Percentiles rank a stretch among this genome's conserved stretches.
These are phyloP conservation scores for Phengaris alcon DNA, from an alignment of 2,888 invertebrate species.

Conservation along the genomic window DNA sequence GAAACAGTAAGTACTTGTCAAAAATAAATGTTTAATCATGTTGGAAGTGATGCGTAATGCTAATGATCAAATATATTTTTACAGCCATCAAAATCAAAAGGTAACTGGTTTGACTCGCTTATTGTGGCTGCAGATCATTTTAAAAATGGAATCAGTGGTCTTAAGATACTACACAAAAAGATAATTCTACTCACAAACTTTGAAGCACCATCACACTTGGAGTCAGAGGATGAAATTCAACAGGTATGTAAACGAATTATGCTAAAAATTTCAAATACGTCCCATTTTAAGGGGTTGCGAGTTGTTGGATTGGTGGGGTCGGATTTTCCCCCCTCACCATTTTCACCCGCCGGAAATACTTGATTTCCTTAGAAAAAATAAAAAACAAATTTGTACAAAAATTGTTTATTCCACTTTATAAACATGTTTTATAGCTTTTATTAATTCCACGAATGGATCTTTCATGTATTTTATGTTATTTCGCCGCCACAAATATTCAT, in stretches of 20 bases:
- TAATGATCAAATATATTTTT: constrained; percentile 37
- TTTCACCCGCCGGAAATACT: too few species aligned
- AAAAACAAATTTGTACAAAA: too few species aligned
- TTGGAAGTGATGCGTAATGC: neutral
- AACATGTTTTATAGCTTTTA: too few species aligned
- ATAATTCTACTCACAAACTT: constrained; percentile 84
- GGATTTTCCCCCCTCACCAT: too few species aligned
- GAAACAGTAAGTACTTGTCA: constrained; percentile 48
- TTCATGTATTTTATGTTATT: too few species aligned
- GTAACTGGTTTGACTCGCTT: constrained; percentile 84
- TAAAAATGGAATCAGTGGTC: constrained; percentile 51
- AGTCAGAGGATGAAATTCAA: constrained; percentile 34
- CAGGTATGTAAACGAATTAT: constrained; percentile 33
- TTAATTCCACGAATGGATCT: too few species aligned
- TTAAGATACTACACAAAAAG: constrained; percentile 62
- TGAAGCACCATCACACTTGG: constrained; percentile 50
- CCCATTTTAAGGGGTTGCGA: too few species aligned
- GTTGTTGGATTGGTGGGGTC: too few species aligned
- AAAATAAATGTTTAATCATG: neutral
- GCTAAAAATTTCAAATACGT: too few species aligned
- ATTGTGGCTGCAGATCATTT: constrained; percentile 77
- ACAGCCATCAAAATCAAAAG: constrained; percentile 67
- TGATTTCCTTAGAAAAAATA: too few species aligned
- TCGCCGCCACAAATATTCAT: too few species aligned
- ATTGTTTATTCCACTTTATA: too few species aligned